Evolutionary conservation across 2,113 vertebrate genomes (phyloP), one percentile per base, ranked within the genome.

Genomic region (Syrrhaptes paradoxus): DNA sequence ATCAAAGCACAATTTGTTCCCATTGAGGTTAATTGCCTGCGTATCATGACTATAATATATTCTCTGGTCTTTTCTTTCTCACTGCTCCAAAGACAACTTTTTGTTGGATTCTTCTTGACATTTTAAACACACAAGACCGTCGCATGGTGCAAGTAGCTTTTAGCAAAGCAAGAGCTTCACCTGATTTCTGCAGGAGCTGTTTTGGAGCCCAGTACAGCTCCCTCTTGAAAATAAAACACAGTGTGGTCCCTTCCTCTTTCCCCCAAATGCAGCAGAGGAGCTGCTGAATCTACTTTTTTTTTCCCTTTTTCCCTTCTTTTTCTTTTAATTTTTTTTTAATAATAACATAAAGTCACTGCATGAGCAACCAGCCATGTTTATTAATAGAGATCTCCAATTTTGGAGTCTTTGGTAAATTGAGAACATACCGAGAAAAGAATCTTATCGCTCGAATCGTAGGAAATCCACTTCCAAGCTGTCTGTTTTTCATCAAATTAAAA

Each of bases 401-500:
- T 97, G 95, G 92, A 96, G 73, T 62, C 93, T 90, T 96, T 86
- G 96, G 94, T 95, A 97, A 97, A 97, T 96, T 92, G 93, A 95
- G 97, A 98, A 80, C 96, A 96, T 79, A 94, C 90, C 93, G 93
- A 96, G 91, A 97, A 96, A 96, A 90, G 91, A 96, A 93, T 95
- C 95, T 97, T 97, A 97, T 97, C 94, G 2, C 88, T 91, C 10
- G 4, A 88, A 96, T 95, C 55, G 0, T 73, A 96, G 95, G 95
- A 97, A 97, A 97, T 90, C 94, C 94, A 95, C 97, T 97, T 97
- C 96, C 94, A 96, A 95, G 79, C 96, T 96, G 96, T 76, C 96
- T 97, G 97, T 22, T 97, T 98, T 97, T 95, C 96, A 97, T 98
- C 97, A 97, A 94, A 96, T 96, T 95, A 97, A 97, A 98, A 97